phyloP scores from a whole-genome alignment of 2,888 invertebrate species.

The Megamerina dolium region DNA sequence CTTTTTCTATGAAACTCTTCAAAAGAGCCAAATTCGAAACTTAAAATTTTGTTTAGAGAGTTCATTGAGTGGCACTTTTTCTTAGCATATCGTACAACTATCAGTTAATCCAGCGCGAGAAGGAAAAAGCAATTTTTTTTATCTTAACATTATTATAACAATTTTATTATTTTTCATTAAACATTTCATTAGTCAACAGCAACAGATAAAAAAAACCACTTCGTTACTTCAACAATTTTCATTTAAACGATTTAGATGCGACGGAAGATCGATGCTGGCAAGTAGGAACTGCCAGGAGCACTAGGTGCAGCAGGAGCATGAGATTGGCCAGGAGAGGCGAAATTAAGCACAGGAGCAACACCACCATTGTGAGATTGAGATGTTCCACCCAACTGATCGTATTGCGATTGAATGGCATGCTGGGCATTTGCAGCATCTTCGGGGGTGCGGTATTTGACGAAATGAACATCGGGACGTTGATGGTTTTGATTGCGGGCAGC shows the following conservation, averaged over 20 bases:
- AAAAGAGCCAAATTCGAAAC: too few species aligned
- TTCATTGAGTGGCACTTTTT: too few species aligned
- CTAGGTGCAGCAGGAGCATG: conserved; percentile 22
- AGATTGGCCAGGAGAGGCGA: conserved; percentile 24
- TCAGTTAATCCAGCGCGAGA: too few species aligned
- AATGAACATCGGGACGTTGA: conserved; percentile 34
- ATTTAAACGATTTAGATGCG: conserved; percentile 2
- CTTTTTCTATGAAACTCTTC: too few species aligned
- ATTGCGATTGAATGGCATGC: conserved; percentile 27
- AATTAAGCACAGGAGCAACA: conserved; percentile 31
- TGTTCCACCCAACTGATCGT: conserved; percentile 30
- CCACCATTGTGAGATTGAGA: conserved; percentile 31
- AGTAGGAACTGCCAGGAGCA: conserved; percentile 27
- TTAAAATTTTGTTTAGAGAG: too few species aligned
- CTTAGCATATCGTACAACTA: too few species aligned
- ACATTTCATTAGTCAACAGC: too few species aligned
- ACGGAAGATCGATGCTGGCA: conserved; percentile 32
- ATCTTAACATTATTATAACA: too few species aligned
- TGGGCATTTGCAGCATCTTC: conserved; percentile 32
- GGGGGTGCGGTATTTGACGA: conserved; percentile 31
- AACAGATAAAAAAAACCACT: too few species aligned
- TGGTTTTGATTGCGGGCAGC: conserved; percentile 24
- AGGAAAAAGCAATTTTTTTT: too few species aligned
- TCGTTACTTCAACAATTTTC: neutral
- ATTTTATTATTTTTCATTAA: too few species aligned